phyloP scores from a whole-genome alignment of 2,797 vertebrate genomes.

The Otolemur crassicaudatus region DNA sequence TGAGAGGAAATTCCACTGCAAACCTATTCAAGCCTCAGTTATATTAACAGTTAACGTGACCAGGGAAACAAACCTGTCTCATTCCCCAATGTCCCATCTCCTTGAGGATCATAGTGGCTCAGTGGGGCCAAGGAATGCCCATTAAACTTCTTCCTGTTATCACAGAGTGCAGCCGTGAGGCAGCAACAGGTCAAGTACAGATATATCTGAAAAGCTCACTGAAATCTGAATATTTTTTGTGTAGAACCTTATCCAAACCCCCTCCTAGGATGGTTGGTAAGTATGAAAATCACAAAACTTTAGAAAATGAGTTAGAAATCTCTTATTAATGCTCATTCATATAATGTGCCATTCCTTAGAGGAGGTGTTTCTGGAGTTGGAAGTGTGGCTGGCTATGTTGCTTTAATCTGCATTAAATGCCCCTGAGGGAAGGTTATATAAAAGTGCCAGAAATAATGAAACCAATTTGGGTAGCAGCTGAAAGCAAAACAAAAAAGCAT shows the following conservation, averaged over 20 bases:
- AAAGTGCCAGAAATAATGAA: conserved; percentile 56
- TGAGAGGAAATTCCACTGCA: not conserved
- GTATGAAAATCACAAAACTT: conserved; percentile 2
- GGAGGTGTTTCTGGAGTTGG: conserved; percentile 7
- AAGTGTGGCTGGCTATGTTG: not conserved
- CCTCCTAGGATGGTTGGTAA: not conserved
- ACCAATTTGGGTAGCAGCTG: conserved; percentile 54
- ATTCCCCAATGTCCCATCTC: not conserved
- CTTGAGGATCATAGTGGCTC: not conserved
- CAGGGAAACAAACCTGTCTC: not conserved
- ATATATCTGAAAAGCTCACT: not conserved
- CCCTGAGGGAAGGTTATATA: conserved; percentile 57
- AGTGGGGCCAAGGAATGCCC: not conserved
- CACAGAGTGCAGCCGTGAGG: not conserved
- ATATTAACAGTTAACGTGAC: not conserved
- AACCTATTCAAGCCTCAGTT: not conserved
- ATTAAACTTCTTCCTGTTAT: not conserved
- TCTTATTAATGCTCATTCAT: conserved; percentile 26
- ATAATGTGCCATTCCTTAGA: not conserved
- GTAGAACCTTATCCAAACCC: not conserved
- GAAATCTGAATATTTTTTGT: not conserved
- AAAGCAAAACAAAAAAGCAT: conserved; percentile 52
- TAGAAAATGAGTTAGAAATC: conserved; percentile 26
- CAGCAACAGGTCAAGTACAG: not conserved
- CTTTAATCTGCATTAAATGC: conserved; percentile 45